These are phyloP conservation scores for Aeoliscus strigatus DNA, from an alignment of 2,797 vertebrate genomes.

Conservation along the genomic window DNA sequence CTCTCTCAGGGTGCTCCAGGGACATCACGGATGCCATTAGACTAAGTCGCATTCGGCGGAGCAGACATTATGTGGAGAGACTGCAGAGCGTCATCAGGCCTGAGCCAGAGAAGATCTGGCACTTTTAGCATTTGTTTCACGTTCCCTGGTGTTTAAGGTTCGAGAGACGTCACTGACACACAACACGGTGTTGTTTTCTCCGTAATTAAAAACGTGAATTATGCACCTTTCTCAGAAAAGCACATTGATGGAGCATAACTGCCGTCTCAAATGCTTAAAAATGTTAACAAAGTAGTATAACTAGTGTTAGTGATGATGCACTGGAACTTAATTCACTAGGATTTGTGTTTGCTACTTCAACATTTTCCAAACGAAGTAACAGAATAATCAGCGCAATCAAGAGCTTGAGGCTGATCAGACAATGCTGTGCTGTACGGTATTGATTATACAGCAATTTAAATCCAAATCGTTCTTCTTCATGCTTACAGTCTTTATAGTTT, in stretches of 20 bases:
- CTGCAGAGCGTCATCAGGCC: slow-evolving; percentile 29
- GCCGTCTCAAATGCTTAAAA: slow-evolving; percentile 1
- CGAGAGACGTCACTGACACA: slow-evolving; percentile 6
- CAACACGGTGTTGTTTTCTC: neutral
- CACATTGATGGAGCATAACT: slow-evolving; percentile 1
- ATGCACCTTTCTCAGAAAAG: neutral
- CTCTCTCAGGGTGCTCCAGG: slow-evolving; percentile 44
- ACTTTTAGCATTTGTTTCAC: slow-evolving; percentile 24
- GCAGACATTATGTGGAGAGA: slow-evolving; percentile 32
- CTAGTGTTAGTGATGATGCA: too few relatives aligned
- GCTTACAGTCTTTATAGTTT: too few relatives aligned
- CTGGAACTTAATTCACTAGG: too few relatives aligned
- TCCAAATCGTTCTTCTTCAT: too few relatives aligned
- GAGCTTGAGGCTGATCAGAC: too few relatives aligned
- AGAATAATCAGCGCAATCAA: too few relatives aligned
- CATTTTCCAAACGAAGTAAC: too few relatives aligned
- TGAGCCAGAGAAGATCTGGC: slow-evolving; percentile 20
- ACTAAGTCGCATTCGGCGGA: slow-evolving; percentile 26
- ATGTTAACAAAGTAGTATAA: too few relatives aligned
- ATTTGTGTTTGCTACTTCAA: too few relatives aligned
- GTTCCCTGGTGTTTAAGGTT: slow-evolving; percentile 8
- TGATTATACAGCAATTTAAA: too few relatives aligned
- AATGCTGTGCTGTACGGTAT: too few relatives aligned
- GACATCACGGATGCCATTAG: slow-evolving; percentile 52
- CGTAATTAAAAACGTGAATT: neutral